Evolutionary conservation across 2,113 vertebrate species (phyloP), one percentile per base, ranked within the genome.

Genomic region (Fregata magnificens): DNA sequence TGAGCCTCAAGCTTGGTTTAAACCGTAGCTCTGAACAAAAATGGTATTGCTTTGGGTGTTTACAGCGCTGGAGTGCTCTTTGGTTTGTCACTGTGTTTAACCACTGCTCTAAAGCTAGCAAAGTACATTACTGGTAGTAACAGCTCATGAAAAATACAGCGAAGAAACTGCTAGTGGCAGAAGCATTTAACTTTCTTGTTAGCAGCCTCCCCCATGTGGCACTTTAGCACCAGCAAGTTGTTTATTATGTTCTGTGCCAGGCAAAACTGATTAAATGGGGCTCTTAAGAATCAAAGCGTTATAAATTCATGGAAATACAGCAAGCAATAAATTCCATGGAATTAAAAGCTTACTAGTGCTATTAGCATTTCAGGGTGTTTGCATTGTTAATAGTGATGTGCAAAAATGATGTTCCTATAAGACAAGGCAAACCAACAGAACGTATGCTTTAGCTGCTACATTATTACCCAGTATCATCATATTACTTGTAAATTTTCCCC

Each of bases 301-400:
- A 99, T 99, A 99, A 99, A 99, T 99, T 99, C 99, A 99, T 99
- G 99, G 98, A 99, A 99, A 99, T 99, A 99, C 99, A 99, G 99
- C 99, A 98, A 98, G 99, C 99, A 99, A 99, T 99, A 99, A 99
- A 99, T 99, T 99, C 99, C 98, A 98, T 95, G 99, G 99, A 99
- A 99, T 99, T 99, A 99, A 99, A 99, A 99, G 99, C 99, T 99
- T 99, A 99, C 98, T 98, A 98, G 98, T 98, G 98, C 99, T 99
- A 99, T 99, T 99, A 99, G 99, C 99, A 99, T 99, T 99, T 99
- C 99, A 99, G 98, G 98, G 98, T 99, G 99, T 99, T 99, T 99
- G 99, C 98, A 99, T 99, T 99, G 99, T 99, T 99, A 99, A 99
- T 99, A 99, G 99, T 98, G 99, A 99, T 99, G 99, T 98, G 98